phyloP scores from a whole-genome alignment of 2,113 vertebrate species.

The Ailuropoda melanoleuca region DNA sequence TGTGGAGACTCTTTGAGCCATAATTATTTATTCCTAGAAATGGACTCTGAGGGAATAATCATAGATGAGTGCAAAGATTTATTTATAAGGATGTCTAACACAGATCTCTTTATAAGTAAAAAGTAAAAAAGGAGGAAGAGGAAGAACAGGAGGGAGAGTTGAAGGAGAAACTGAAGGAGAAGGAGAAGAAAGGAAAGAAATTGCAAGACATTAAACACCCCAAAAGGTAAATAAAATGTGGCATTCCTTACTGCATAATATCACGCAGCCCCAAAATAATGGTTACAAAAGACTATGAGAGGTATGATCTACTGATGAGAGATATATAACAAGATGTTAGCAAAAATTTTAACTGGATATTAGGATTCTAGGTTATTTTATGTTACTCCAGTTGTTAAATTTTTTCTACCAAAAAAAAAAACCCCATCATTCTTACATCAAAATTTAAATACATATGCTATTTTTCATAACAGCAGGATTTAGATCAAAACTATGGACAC shows the following conservation, averaged over 20 bases:
- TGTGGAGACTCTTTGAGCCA: background rate
- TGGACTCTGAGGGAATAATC: background rate
- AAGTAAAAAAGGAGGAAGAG: background rate
- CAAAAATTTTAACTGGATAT: background rate
- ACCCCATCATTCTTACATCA: background rate
- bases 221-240: background rate
- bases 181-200: background rate
- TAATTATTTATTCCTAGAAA: slow-evolving; percentile 20
- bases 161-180: background rate
- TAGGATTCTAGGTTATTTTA: background rate
- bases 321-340: background rate
- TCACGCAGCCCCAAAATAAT: background rate
- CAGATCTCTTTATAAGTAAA: background rate
- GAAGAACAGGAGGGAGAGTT: background rate
- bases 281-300: background rate
- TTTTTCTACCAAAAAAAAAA: background rate
- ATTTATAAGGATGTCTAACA: background rate
- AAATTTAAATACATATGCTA: background rate
- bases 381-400: background rate
- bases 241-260: background rate
- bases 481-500: background rate
- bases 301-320: background rate
- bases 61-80: background rate
- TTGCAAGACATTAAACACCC: background rate
- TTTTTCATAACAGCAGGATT: background rate